Conservation (phyloP, 1,140 invertebrate species). For the Dermatophagoides farinae region DNA sequence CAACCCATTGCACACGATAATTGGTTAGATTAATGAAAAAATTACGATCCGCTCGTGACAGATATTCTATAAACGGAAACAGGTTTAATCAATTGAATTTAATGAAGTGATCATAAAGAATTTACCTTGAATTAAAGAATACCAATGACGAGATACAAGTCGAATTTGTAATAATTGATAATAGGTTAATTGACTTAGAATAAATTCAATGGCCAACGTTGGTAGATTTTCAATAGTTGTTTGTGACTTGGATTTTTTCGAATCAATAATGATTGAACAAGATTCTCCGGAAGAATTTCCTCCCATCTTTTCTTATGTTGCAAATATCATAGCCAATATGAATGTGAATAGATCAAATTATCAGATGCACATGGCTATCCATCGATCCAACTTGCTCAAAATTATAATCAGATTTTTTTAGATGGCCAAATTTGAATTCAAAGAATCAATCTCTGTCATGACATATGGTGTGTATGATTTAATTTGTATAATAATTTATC, state of each 20-base stretch:
- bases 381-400: background rate
- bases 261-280: background rate
- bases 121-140: slow-evolving; percentile 50
- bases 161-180: slow-evolving; percentile 64
- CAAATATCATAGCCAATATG: too few species aligned
- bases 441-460: too few species aligned
- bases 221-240: slow-evolving; percentile 37
- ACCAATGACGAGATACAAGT: slow-evolving; percentile 64
- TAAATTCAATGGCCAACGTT: slow-evolving; percentile 78
- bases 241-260: too few species aligned
- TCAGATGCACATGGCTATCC: too few species aligned
- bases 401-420: background rate
- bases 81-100: slow-evolving; percentile 6
- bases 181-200: slow-evolving; percentile 66
- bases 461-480: too few species aligned
- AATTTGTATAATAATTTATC: too few species aligned
- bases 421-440: too few species aligned
- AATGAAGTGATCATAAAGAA: slow-evolving; percentile 22
- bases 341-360: too few species aligned
- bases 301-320: too few species aligned
- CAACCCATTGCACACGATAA: slow-evolving; percentile 41
- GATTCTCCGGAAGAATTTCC: background rate
- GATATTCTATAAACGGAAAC: background rate
- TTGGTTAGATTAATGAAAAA: slow-evolving; percentile 39
- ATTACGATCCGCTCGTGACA: slow-evolving; percentile 37